Evolutionary conservation across 1,140 invertebrate genomes (phyloP).

Genomic region (Platorchestia sp.): DNA sequence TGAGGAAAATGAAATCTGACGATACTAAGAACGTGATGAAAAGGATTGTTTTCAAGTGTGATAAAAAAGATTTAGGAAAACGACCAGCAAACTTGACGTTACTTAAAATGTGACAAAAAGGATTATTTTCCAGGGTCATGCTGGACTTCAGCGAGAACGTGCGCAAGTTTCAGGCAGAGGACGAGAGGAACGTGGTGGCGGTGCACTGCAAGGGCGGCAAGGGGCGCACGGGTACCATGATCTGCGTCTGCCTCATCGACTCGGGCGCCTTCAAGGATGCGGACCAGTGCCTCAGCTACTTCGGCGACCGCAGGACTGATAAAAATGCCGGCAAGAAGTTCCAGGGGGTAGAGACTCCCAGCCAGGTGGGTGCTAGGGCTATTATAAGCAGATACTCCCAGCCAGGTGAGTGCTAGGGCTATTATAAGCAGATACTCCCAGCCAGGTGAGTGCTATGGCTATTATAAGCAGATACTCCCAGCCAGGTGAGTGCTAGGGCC

Average conservation of each 20-base stretch:
- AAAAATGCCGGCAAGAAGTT: conserved; percentile 73
- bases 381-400: conserved; percentile 3
- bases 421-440: neutral
- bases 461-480: neutral
- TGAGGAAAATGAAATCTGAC: too few relatives aligned
- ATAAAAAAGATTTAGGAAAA: too few relatives aligned
- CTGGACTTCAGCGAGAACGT: conserved; percentile 73
- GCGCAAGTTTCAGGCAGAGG: conserved; percentile 73
- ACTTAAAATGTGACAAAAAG: too few relatives aligned
- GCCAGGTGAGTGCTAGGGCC: neutral
- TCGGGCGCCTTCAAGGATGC: conserved; percentile 74
- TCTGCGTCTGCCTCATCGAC: conserved; percentile 75
- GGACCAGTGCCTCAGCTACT: conserved; percentile 74
- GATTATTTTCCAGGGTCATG: conserved; percentile 72
- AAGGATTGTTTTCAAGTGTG: too few relatives aligned
- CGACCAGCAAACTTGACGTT: too few relatives aligned
- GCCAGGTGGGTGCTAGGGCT: conserved; percentile 63
- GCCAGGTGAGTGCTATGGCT: neutral
- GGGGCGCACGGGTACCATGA: conserved; percentile 76
- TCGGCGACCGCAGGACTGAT: conserved; percentile 75
- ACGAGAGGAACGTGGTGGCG: conserved; percentile 76
- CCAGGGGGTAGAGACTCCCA: conserved; percentile 75
- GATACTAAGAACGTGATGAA: too few relatives aligned
- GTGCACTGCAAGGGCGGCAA: conserved; percentile 80
- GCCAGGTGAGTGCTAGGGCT: neutral